Conservation (phyloP, 2,797 vertebrate genomes). For the Micromesistius poutassou region DNA sequence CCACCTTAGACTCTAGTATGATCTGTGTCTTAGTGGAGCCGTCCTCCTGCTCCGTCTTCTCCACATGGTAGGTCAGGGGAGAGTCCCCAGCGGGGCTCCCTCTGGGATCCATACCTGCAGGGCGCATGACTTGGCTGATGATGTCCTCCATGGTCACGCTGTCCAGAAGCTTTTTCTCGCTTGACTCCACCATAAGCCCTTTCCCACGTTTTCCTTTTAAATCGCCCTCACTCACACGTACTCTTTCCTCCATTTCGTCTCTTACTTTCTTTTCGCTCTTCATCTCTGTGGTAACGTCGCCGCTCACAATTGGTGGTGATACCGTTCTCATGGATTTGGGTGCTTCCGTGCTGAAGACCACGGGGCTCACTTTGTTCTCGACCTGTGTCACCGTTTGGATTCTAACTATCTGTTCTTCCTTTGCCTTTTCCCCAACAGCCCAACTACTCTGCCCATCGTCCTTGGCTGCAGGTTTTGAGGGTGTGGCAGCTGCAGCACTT, state of each 20-base stretch:
- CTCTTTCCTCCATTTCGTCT: constrained; percentile 32
- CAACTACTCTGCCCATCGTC: constrained; percentile 28
- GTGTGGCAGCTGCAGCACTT: constrained; percentile 9
- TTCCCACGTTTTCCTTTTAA: constrained; percentile 30
- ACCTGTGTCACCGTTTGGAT: constrained; percentile 40
- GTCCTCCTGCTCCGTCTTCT: constrained; percentile 79
- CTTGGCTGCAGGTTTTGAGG: constrained; percentile 35
- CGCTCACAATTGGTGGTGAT: constrained; percentile 52
- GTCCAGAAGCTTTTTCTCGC: constrained; percentile 70
- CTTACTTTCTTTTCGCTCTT: constrained; percentile 38
- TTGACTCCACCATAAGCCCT: constrained; percentile 9
- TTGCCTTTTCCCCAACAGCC: constrained; percentile 33
- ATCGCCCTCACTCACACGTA: constrained; percentile 11
- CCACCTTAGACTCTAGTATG: constrained; percentile 82
- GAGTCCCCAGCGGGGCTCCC: constrained; percentile 70
- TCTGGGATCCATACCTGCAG: constrained; percentile 70
- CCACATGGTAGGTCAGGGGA: constrained; percentile 78
- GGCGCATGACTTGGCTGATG: constrained; percentile 83
- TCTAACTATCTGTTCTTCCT: constrained; percentile 48
- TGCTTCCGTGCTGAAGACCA: constrained; percentile 42
- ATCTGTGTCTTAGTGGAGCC: constrained; percentile 83
- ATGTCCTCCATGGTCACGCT: constrained; percentile 82
- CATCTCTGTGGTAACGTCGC: constrained; percentile 30
- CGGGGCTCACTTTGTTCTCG: constrained; percentile 37
- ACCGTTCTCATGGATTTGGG: constrained; percentile 53